phyloP scores from a whole-genome alignment of 2,113 vertebrate genomes.

The Grallaria varia region DNA sequence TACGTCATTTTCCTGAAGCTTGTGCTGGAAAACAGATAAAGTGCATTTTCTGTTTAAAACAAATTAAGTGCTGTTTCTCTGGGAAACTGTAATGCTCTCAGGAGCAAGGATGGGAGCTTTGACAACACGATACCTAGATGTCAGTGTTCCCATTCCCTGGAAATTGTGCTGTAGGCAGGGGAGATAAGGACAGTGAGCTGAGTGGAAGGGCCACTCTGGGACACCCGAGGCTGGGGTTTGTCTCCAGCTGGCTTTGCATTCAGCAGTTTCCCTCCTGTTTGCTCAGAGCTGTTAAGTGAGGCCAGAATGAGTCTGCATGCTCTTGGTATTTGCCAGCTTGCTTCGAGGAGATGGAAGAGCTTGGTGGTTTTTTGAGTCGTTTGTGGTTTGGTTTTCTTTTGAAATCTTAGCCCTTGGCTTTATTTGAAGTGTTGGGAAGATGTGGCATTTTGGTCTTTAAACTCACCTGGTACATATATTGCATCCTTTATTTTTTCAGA shows the following conservation, averaged over 20 bases:
- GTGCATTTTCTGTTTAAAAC: not conserved
- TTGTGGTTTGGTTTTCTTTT: not conserved
- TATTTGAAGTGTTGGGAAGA: not conserved
- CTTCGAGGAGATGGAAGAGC: not conserved
- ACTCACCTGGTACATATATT: not conserved
- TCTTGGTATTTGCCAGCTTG: not conserved
- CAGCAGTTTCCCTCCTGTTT: not conserved
- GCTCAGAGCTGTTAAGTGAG: not conserved
- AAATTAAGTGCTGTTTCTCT: not conserved
- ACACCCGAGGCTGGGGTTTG: not conserved
- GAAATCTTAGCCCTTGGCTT: not conserved
- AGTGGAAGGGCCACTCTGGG: not conserved
- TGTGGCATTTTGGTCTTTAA: not conserved
- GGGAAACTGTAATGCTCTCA: not conserved
- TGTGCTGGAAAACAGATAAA: not conserved
- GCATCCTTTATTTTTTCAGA: conserved; percentile 79
- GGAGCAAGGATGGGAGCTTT: not conserved
- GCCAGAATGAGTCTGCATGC: not conserved
- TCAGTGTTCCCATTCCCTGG: not conserved
- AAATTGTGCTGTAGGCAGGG: rapidly evolving
- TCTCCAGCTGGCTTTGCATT: not conserved
- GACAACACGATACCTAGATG: not conserved
- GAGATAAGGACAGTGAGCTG: not conserved
- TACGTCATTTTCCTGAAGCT: not conserved
- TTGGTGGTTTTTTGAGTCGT: not conserved